These are phyloP conservation scores for Gerris lacustris DNA, from an alignment of 2,888 invertebrate genomes.

Conservation along the genomic window DNA sequence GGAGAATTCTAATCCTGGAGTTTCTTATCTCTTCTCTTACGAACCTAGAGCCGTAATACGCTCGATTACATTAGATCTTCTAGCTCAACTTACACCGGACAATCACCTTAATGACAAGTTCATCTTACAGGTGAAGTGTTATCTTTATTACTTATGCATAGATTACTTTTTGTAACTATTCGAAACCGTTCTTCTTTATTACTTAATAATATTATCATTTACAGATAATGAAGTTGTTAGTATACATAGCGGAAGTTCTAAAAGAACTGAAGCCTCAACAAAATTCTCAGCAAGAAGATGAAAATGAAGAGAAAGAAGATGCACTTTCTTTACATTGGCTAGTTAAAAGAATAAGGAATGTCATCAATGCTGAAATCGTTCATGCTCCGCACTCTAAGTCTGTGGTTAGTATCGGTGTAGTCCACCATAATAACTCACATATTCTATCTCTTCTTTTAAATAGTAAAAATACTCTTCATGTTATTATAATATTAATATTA, in stretches of 20 bases:
- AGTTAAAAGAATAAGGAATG: conserved; percentile 56
- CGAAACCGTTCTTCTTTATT: neutral
- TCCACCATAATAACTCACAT: too few species aligned
- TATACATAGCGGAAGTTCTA: conserved; percentile 53
- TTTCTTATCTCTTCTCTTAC: neutral
- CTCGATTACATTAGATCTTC: conserved; percentile 58
- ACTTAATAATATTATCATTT: conserved; percentile 16
- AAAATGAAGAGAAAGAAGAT: conserved; percentile 34
- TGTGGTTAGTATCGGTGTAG: conserved; percentile 48
- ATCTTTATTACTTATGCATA: too few species aligned
- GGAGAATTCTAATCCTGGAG: neutral
- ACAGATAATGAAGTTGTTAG: conserved; percentile 53
- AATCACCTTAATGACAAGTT: conserved; percentile 52
- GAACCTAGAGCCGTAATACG: conserved; percentile 38
- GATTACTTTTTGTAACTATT: neutral
- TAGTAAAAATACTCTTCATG: too few species aligned
- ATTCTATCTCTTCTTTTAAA: too few species aligned
- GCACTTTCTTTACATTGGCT: conserved; percentile 59
- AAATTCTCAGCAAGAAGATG: conserved; percentile 8
- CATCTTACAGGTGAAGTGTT: conserved; percentile 48
- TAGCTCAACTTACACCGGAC: conserved; percentile 55
- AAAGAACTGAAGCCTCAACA: conserved; percentile 15
- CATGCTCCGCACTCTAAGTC: conserved; percentile 52
- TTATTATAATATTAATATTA: too few species aligned
- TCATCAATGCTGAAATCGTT: conserved; percentile 66